These are phyloP conservation scores for Lymantria monacha DNA, from an alignment of 2,888 invertebrate genomes.

Conservation along the genomic window DNA sequence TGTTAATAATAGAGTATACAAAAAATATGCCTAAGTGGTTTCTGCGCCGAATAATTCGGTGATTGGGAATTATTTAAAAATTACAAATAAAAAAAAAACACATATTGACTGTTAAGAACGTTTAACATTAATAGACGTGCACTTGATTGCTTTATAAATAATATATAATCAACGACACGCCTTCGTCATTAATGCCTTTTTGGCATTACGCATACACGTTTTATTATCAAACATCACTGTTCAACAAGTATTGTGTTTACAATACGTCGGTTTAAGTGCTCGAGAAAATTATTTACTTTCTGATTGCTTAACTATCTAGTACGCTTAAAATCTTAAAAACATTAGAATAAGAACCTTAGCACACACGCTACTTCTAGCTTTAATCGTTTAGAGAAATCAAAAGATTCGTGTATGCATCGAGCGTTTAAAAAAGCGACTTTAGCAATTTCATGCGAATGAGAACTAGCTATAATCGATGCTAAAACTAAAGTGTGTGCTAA, in stretches of 20 bases:
- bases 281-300: background rate
- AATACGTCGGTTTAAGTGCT: background rate
- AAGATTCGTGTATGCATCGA: too few species aligned
- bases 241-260: background rate
- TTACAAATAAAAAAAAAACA: slow-evolving; percentile 38
- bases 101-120: slow-evolving; percentile 41
- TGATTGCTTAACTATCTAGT: background rate
- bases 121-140: slow-evolving; percentile 29
- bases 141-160: slow-evolving; percentile 16
- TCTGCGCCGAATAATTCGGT: slow-evolving; percentile 21
- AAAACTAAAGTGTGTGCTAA: too few species aligned
- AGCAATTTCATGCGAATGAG: too few species aligned
- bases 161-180: slow-evolving; percentile 17
- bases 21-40: background rate
- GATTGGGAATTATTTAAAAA: slow-evolving; percentile 33
- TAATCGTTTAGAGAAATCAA: too few species aligned
- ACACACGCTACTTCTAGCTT: too few species aligned
- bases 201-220: background rate
- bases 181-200: slow-evolving; percentile 11
- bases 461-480: too few species aligned
- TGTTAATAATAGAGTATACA: too few species aligned
- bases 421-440: too few species aligned
- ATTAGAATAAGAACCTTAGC: background rate
- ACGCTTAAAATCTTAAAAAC: background rate
- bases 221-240: slow-evolving; percentile 4